A percentile compares a stretch with the other conserved stretches of the same genome.
phyloP scores from a whole-genome alignment of 1,140 invertebrate genomes.

The Drosophila sproati region DNA sequence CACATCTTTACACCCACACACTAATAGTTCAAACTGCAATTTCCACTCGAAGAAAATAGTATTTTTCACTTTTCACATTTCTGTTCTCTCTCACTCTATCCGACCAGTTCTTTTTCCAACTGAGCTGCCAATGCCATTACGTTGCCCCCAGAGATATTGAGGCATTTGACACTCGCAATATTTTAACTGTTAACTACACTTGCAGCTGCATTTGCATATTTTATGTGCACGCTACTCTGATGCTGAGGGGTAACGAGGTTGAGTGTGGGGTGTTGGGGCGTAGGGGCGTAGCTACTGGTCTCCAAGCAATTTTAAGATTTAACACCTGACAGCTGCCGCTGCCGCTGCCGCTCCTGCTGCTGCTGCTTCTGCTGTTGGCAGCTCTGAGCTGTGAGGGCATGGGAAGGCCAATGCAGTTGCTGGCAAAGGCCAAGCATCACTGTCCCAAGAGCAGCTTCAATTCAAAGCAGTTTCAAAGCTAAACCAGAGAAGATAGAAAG shows the following conservation, averaged over 20 bases:
- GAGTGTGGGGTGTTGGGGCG: background rate
- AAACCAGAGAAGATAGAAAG: background rate
- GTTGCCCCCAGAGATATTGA: slow-evolving; percentile 55
- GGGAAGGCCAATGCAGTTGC: slow-evolving; percentile 31
- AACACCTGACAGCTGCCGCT: slow-evolving; percentile 52
- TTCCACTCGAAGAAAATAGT: slow-evolving; percentile 36
- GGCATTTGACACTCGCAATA: slow-evolving; percentile 65
- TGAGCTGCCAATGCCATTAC: slow-evolving; percentile 46
- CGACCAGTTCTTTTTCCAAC: background rate
- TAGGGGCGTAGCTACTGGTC: slow-evolving; percentile 31
- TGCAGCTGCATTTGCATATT: slow-evolving; percentile 68
- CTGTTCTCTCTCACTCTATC: background rate
- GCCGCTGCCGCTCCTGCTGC: slow-evolving; percentile 4
- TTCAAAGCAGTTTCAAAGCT: slow-evolving; percentile 45
- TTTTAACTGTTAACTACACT: slow-evolving; percentile 70
- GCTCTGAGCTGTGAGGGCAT: background rate
- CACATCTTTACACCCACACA: background rate
- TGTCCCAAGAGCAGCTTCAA: slow-evolving; percentile 38
- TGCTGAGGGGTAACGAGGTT: background rate
- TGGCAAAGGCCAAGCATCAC: slow-evolving; percentile 39
- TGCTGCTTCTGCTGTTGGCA: slow-evolving; percentile 33
- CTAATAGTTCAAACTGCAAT: slow-evolving; percentile 17
- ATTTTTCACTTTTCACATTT: slow-evolving; percentile 25
- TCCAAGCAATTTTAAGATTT: slow-evolving; percentile 72
- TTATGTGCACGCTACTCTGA: slow-evolving; percentile 25